A percentile compares a stretch with the other conserved stretches of the same genome.
Evolutionary conservation across 2,113 vertebrate genomes (phyloP).

Genomic region (Carassius gibelio): DNA sequence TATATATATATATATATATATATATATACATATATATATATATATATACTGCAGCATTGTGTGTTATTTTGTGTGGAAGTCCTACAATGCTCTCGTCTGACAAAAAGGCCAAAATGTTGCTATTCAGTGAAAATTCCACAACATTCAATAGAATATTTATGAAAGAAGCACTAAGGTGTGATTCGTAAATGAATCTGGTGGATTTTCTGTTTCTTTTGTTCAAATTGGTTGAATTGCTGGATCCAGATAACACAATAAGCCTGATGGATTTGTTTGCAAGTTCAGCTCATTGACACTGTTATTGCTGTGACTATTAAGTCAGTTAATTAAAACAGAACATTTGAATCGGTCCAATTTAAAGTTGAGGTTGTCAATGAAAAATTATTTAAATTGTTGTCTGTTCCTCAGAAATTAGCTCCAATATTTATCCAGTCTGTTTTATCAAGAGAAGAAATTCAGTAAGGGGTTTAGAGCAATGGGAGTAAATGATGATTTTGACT

Average conservation of each 20-base stretch:
- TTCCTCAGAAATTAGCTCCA: not conserved
- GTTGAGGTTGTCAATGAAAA: not conserved
- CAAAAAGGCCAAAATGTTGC: not conserved
- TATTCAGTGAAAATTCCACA: not conserved
- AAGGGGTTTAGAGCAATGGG: not conserved
- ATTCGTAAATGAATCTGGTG: not conserved
- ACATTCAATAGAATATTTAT: not conserved
- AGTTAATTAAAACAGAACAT: too few species aligned
- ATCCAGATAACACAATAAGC: not conserved
- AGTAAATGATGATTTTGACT: not conserved
- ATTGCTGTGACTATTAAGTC: too few species aligned
- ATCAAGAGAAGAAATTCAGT: not conserved
- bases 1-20: too few species aligned
- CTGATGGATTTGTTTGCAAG: too few species aligned
- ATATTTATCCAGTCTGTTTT: not conserved
- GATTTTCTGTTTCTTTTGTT: too few species aligned
- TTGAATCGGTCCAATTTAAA: not conserved
- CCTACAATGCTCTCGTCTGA: not conserved
- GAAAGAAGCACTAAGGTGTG: not conserved
- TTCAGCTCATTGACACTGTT: too few species aligned
- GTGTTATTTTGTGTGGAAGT: not conserved
- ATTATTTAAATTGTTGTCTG: too few species aligned
- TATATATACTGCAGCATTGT: too few species aligned
- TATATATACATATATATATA: too few species aligned
- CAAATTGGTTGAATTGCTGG: not conserved